phyloP scores from a whole-genome alignment of 2,113 vertebrate genomes.

The Patagioenas fasciata region DNA sequence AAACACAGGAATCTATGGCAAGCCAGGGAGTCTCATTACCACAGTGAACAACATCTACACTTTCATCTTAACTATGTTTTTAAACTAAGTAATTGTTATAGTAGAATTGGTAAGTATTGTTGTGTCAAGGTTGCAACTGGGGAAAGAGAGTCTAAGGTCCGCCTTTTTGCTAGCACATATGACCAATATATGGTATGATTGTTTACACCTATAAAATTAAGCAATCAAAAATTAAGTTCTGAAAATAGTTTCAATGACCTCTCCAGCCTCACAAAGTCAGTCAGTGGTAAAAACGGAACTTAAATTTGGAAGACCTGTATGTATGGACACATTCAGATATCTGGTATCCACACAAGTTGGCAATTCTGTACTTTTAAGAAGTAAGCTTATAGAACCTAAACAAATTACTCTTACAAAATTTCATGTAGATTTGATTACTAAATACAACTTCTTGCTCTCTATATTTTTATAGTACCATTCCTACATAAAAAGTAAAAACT shows the following conservation, averaged over 20 bases:
- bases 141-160: not conserved
- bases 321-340: not conserved
- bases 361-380: not conserved
- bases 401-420: not conserved
- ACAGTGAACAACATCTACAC: not conserved
- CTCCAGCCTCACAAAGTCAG: not conserved
- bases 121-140: not conserved
- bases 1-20: not conserved
- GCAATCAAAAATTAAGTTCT: not conserved
- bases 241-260: not conserved
- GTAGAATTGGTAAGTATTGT: not conserved
- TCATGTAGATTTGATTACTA: not conserved
- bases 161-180: not conserved
- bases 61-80: not conserved
- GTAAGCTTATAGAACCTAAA: not conserved
- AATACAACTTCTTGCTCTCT: not conserved
- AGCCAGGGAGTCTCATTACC: not conserved
- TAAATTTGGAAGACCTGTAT: not conserved
- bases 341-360: not conserved
- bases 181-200: accelerated
- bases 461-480: not conserved
- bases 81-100: not conserved
- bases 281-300: not conserved
- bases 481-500: not conserved
- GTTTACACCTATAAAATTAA: not conserved